phyloP scores from a whole-genome alignment of 2,113 vertebrate genomes.

The Mionectes macconnelli region DNA sequence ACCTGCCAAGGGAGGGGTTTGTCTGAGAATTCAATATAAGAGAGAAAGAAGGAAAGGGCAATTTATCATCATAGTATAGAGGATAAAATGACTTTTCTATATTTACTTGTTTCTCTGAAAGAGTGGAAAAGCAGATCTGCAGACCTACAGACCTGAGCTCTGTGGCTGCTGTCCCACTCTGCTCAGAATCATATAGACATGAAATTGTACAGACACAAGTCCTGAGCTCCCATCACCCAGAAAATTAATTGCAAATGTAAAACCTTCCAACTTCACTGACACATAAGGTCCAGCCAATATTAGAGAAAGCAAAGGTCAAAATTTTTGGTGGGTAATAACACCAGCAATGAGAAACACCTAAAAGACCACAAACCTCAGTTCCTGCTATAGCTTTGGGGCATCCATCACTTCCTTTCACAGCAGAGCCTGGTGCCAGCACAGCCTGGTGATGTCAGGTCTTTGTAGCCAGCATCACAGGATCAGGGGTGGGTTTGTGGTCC shows the following conservation, averaged over 20 bases:
- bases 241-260: background rate
- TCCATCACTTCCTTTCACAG: background rate
- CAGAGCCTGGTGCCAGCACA: background rate
- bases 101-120: background rate
- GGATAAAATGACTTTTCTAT: slow-evolving; percentile 4
- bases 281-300: background rate
- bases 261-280: background rate
- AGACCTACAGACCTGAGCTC: background rate
- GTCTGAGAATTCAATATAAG: background rate
- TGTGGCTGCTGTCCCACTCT: background rate
- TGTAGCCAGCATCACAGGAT: background rate
- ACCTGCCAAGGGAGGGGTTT: slow-evolving; percentile 33
- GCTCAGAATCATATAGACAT: background rate
- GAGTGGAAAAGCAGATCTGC: background rate
- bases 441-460: background rate
- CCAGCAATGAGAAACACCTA: background rate
- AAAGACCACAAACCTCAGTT: background rate
- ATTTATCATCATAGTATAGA: background rate
- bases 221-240: background rate
- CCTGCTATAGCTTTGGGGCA: background rate
- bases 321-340: background rate
- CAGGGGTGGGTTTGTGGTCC: background rate
- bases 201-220: rapidly evolving
- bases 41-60: background rate
- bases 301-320: background rate